Base-by-base conservation (phyloP, 2,888 invertebrate genomes). In the Dichetophora obliterata region DNA sequence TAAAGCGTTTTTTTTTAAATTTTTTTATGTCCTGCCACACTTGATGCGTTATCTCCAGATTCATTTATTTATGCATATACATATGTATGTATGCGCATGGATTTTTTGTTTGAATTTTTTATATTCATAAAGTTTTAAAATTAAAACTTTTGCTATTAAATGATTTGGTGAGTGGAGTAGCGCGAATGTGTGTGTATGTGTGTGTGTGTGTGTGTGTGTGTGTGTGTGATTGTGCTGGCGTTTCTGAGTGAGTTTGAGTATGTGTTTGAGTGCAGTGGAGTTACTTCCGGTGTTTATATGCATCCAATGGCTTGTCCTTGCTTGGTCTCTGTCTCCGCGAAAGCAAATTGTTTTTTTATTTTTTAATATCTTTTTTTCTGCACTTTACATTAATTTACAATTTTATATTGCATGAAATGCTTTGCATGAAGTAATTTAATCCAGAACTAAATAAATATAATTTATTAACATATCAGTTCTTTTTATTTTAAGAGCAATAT, bases 351-450 rank as follows among this genome's bases (percentile, higher is more conserved):
- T n/a, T 31, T 34, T 65, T 16, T 5, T 31, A 11, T 34, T 34
- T 27, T n/a, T 34, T 24, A 34, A 34, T 34, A 37, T 9, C 16
- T 63, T 31, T 34, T 31, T 14, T 31, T 31, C 4, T 63, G 63
- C 27, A 31, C 16, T 63, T 14, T 24, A 27, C 50, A 50, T 68
- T 68, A 11, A 68, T 68, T 66, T 16, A 22, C 27, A 50, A 50
- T 22, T 50, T 68, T 27, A 24, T 50, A 11, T 68, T 68, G 68
- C 68, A 68, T 68, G 68, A 50, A 43, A 24, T 68, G 5, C 50
- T 16, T 24, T 22, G 68, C 68, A 68, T 68, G 68, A 68, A 24
- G 16, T 43, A 19, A 16, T 14, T 50, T 48, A 52, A 68, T 68
- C n/a, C n/a, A n/a, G n/a, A n/a, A n/a, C n/a, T 68, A 48, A 68